Evolutionary conservation across 1,140 invertebrate species (phyloP).

Genomic region (Pseudobourletiella spinata): DNA sequence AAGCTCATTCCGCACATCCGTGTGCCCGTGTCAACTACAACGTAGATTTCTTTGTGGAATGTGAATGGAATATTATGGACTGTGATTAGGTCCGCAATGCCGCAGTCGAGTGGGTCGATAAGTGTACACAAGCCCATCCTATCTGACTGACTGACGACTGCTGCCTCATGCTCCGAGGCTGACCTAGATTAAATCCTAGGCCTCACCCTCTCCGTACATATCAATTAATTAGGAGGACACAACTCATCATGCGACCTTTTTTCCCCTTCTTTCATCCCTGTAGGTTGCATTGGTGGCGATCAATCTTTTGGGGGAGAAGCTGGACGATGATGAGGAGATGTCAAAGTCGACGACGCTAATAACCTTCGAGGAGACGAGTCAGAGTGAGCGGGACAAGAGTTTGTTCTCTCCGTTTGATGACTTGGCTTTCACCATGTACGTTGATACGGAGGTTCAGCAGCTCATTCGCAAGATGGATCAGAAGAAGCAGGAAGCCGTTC

Average conservation of each 20-base stretch:
- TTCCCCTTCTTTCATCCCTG: too few species aligned
- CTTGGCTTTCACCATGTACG: conserved; percentile 94
- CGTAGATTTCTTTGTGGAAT: too few species aligned
- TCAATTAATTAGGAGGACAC: conserved; percentile 19
- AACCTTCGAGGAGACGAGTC: conserved; percentile 37
- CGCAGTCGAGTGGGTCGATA: too few species aligned
- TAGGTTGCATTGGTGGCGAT: conserved; percentile 64
- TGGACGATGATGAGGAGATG: conserved; percentile 38
- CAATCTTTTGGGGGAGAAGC: conserved; percentile 63
- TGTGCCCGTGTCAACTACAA: too few species aligned
- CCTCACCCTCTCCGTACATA: background rate
- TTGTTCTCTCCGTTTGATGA: conserved; percentile 76
- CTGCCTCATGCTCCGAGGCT: too few species aligned
- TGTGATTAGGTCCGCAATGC: too few species aligned
- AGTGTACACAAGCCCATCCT: too few species aligned
- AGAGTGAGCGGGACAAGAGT: conserved; percentile 41
- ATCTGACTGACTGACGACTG: too few species aligned
- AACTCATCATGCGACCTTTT: background rate
- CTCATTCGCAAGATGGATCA: conserved; percentile 77
- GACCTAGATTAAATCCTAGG: too few species aligned
- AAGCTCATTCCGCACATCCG: too few species aligned
- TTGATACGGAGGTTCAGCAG: conserved; percentile 81
- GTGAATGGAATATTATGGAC: too few species aligned
- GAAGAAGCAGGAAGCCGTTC: conserved; percentile 73
- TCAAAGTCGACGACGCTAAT: conserved; percentile 13